Conservation (phyloP, 2,113 vertebrate genomes). For the Mobula birostris region DNA sequence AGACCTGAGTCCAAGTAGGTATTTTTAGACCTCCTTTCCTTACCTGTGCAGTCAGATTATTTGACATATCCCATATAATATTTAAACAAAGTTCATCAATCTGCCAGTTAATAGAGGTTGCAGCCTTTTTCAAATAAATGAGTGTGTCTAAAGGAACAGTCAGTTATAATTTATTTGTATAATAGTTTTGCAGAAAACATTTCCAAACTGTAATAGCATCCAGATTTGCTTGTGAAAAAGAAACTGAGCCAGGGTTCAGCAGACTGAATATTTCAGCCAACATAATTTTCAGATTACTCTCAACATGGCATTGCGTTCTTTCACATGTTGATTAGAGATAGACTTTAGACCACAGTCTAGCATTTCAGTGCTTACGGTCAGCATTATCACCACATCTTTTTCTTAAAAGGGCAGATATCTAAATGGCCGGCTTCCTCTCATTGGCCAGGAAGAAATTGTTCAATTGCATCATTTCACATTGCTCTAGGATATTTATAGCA, state of each 20-base stretch:
- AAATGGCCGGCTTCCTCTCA: background rate
- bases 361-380: background rate
- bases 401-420: background rate
- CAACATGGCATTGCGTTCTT: background rate
- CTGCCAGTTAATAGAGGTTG: background rate
- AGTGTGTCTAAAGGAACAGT: background rate
- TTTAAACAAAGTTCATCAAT: background rate
- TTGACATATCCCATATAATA: background rate
- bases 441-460: background rate
- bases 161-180: background rate
- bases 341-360: background rate
- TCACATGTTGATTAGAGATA: background rate
- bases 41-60: background rate
- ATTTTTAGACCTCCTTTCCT: background rate
- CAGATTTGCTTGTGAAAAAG: background rate
- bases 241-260: background rate
- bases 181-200: background rate
- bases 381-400: background rate
- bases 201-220: background rate
- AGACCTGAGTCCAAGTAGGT: background rate
- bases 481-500: background rate
- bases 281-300: background rate
- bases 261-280: background rate
- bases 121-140: background rate
- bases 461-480: background rate